Base-by-base conservation (phyloP, 2,113 vertebrate species). In the Toxotes chatareus region DNA sequence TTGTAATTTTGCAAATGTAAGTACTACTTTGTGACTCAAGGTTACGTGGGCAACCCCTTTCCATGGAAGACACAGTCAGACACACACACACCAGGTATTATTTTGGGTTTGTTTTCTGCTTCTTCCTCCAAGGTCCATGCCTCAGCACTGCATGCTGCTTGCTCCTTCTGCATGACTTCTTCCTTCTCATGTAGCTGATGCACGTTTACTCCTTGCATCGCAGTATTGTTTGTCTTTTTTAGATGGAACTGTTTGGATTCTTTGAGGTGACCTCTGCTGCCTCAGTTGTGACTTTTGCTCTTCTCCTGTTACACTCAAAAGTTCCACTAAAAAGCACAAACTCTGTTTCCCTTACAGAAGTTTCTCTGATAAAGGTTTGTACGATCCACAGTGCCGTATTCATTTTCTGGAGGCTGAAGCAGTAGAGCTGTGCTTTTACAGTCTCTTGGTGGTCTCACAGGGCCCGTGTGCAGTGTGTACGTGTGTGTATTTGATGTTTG, bases 331-430 rank as follows among this genome's bases (percentile, higher is more conserved):
- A 84, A 59, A 81, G 13, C 31, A 7, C 21, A 19, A 55, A 55
- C 72, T 73, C 49, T 64, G 21, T 86, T 85, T 79, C n/a, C 51
- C 5, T 91, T 74, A 1, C 85, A 90, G 86, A 80, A 0, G 9
- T 60, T 38, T 7, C 47, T 70, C 66, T 38, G 71, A 85, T 84
- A 83, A 83, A 72, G 36, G 44, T 17, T 79, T 12, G 27, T 36
- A 21, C 73, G 10, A 74, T 63, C 66, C 69, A 61, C 63, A 73
- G 55, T 69, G 82, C 17, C 34, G 36, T 74, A 12, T 55, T 76
- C 51, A 23, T 67, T 27, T 60, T 77, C 6, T 81, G 34, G 46
- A 81, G 61, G 65, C 74, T 61, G 73, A 57, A 89, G 70, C 59
- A 67, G 67, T 53, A 44, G 34, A 57, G 38, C 61, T 83, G 62